phyloP scores from a whole-genome alignment of 2,113 vertebrate genomes.

The Cyprinus carpio region DNA sequence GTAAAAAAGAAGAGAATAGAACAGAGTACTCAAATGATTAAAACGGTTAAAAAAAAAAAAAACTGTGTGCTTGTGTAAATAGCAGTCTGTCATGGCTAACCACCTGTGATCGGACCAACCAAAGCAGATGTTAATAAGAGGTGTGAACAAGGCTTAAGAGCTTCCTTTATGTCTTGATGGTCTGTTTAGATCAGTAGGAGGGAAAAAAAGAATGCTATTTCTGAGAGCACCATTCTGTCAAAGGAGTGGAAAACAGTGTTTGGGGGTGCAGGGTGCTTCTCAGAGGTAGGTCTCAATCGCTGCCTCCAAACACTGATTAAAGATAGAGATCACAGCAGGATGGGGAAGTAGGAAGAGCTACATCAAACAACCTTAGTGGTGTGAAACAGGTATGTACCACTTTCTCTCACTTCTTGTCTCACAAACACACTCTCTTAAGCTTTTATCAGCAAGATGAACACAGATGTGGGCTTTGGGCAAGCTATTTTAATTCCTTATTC shows the following conservation, averaged over 20 bases:
- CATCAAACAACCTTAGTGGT: conserved; percentile 47
- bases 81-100: not conserved
- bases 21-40: not conserved
- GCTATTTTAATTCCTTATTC: conserved; percentile 44
- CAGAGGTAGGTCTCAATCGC: conserved; percentile 43
- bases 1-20: not conserved
- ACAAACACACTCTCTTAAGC: conserved; percentile 11
- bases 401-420: conserved; percentile 35
- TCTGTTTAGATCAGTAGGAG: not conserved
- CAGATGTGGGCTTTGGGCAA: conserved; percentile 34
- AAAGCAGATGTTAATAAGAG: not conserved
- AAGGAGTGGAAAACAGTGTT: conserved; percentile 11
- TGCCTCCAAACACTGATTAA: conserved; percentile 54
- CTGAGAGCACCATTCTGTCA: not conserved
- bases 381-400: conserved; percentile 26
- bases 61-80: not conserved
- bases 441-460: conserved; percentile 23
- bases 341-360: conserved; percentile 24
- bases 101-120: not conserved
- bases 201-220: conserved; percentile 13
- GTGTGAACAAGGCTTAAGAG: not conserved
- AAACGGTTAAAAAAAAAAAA: not conserved
- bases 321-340: conserved; percentile 49
- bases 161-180: not conserved
- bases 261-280: conserved; percentile 35